Evolutionary conservation across 2,797 vertebrate genomes (phyloP), one percentile per base, ranked within the genome.

Genomic region (Chaenodraco wilsoni): DNA sequence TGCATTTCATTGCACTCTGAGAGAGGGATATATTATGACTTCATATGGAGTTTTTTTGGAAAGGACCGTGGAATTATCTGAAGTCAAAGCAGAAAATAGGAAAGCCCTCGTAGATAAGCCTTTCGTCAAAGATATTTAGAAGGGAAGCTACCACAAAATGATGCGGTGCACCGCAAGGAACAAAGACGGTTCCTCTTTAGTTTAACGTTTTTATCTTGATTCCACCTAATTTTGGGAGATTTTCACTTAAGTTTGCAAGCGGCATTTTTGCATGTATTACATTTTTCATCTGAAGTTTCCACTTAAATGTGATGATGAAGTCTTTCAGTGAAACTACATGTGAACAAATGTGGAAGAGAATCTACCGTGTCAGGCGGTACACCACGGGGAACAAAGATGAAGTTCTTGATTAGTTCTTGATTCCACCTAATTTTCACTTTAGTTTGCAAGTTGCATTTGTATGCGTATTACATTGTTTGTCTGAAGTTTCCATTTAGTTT

Each of bases 1-100:
- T 52, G 37, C 68, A 65, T 88, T 88, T 85, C 77, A 86, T 17
- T 84, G 74, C 57, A 23, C 49, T 64, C 56, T 17, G 17, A 57
- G 59, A 72, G 40, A 56, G 48, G 59, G 54, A 49, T 60, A 61
- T 45, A 65, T 33, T 52, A 10, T 65, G 9, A 67, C 33, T 62
- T 49, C 52, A 27, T 65, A 11, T 16, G 21, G 45, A 57, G 27
- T 41, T 41, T 65, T 88, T 85, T 78, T 12, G 54, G 23, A 37
- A 74, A 41, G 63, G 57, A 48, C 12, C 15, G n/a, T 9, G n/a
- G 51, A 62, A 51, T 72, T 14, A 80, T 67, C 9, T 61, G 9
- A 64, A 46, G 66, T 65, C 31, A 76, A 69, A 60, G 50, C 50
- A 66, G 70, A 49, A 71, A 81, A 67, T 65, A 46, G 63, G 40